A percentile compares a stretch with the other conserved stretches of the same genome.
phyloP scores from a whole-genome alignment of 2,888 invertebrate genomes.

The Bombylius discolor region DNA sequence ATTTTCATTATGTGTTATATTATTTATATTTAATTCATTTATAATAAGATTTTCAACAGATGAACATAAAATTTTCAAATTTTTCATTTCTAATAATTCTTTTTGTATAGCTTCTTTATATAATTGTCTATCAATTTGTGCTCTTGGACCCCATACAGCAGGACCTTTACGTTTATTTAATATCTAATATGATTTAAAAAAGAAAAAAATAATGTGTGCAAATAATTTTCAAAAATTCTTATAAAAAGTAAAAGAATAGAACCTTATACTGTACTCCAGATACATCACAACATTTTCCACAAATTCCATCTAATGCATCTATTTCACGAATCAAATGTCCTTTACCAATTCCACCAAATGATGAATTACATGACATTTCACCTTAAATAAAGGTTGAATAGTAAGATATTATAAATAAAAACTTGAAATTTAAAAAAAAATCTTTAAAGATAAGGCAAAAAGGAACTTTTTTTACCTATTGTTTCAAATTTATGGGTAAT shows the following conservation, averaged over 20 bases:
- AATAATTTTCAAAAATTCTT: background rate
- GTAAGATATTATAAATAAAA: background rate
- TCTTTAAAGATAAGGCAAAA: too few relatives aligned
- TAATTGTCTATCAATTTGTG: constrained; percentile 72
- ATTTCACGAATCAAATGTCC: constrained; percentile 77
- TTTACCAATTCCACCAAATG: constrained; percentile 87
- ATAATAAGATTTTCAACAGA: constrained; percentile 69
- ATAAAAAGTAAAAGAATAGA: constrained; percentile 1
- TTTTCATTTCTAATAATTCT: constrained; percentile 50
- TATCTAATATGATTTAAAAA: constrained; percentile 35
- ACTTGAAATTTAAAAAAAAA: too few relatives aligned
- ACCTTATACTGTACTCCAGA: constrained; percentile 70
- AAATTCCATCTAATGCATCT: constrained; percentile 79
- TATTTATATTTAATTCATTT: constrained; percentile 16
- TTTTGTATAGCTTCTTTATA: constrained; percentile 65
- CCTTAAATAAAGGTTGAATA: constrained; percentile 38
- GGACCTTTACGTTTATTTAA: constrained; percentile 73
- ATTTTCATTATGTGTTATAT: constrained; percentile 1
- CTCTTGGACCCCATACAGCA: constrained; percentile 79
- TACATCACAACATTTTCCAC: constrained; percentile 64
- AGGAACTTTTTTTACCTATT: constrained; percentile 43
- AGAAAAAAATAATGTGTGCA: background rate
- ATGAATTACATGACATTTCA: constrained; percentile 90
- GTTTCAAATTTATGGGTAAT: constrained; percentile 74
- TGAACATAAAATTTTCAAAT: constrained; percentile 53